A percentile compares a stretch with the other conserved stretches of the same genome.
Evolutionary conservation across 2,113 vertebrate genomes (phyloP).

Genomic region (Sander vitreus): DNA sequence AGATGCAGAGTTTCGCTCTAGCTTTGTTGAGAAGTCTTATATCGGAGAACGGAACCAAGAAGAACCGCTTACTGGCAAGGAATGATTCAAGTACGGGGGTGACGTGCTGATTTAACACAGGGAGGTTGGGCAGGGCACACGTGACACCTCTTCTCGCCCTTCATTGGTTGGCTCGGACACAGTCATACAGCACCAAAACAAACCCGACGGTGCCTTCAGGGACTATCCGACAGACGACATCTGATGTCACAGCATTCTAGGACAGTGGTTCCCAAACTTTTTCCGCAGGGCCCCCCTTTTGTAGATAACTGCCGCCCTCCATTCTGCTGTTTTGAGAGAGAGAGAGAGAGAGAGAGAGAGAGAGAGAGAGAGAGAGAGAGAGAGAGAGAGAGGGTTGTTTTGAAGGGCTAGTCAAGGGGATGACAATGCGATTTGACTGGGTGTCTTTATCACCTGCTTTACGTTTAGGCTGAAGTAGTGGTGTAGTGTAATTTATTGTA

Average conservation of each 20-base stretch:
- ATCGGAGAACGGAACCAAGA: accelerated
- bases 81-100: not conserved
- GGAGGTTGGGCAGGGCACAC: slow-evolving; percentile 13
- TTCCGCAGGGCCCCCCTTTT: too few relatives aligned
- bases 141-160: slow-evolving; percentile 22
- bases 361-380: too few relatives aligned
- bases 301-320: too few relatives aligned
- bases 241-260: not conserved
- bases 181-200: slow-evolving; percentile 49
- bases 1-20: not conserved
- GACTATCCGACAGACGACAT: not conserved
- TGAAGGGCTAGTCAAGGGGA: too few relatives aligned
- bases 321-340: too few relatives aligned
- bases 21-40: not conserved
- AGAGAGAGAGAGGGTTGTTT: too few relatives aligned
- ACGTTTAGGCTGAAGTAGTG: too few relatives aligned
- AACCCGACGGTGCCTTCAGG: not conserved
- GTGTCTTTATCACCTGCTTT: too few relatives aligned
- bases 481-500: too few relatives aligned
- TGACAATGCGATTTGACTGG: too few relatives aligned
- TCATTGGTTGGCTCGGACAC: slow-evolving; percentile 72
- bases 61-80: not conserved
- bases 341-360: too few relatives aligned
- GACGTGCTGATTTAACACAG: slow-evolving; percentile 28
- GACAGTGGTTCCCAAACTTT: too few relatives aligned